phyloP scores from a whole-genome alignment of 2,888 invertebrate species.

The Cristatella mucedo region DNA sequence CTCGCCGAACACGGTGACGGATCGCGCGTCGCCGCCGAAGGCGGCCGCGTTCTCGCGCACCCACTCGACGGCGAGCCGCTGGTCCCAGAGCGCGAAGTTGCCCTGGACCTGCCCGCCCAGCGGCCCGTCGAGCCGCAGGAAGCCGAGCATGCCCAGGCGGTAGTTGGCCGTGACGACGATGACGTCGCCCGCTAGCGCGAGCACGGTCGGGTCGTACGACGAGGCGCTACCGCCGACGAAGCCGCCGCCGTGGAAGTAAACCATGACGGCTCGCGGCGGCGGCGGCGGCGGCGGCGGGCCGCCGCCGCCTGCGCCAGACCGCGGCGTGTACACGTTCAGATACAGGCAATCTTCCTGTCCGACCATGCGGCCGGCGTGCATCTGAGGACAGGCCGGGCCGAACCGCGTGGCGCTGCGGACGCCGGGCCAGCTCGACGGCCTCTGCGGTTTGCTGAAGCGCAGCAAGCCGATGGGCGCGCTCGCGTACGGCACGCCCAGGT shows the following conservation, averaged over 20 bases:
- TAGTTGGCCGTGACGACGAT: constrained; percentile 20
- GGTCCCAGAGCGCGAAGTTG: constrained; percentile 21
- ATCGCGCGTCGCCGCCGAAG: constrained; percentile 17
- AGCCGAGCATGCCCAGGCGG: constrained; percentile 19
- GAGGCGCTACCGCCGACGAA: constrained; percentile 3
- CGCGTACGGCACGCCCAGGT: too few relatives aligned
- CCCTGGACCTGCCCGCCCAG: too few relatives aligned
- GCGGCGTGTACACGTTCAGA: constrained; percentile 12
- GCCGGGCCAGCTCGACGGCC: too few relatives aligned
- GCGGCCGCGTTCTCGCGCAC: constrained; percentile 16
- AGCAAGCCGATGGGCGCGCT: too few relatives aligned
- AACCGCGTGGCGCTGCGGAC: too few relatives aligned
- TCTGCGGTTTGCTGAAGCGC: too few relatives aligned
- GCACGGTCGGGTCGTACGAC: constrained; percentile 3
- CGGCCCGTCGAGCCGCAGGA: constrained; percentile 16
- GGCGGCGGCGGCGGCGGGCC: neutral
- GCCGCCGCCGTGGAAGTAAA: constrained; percentile 12
- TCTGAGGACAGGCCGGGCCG: too few relatives aligned
- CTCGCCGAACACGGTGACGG: constrained; percentile 19
- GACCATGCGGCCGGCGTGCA: neutral
- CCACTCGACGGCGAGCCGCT: constrained; percentile 20
- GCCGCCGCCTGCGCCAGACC: too few relatives aligned
- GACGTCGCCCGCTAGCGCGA: constrained; percentile 15
- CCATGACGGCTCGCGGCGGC: constrained; percentile 10
- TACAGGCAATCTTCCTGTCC: constrained; percentile 13